Percentiles rank a stretch among this genome's conserved stretches.
Evolutionary conservation across 1,140 invertebrate species (phyloP).

Genomic region (Acromyrmex heyeri): DNA sequence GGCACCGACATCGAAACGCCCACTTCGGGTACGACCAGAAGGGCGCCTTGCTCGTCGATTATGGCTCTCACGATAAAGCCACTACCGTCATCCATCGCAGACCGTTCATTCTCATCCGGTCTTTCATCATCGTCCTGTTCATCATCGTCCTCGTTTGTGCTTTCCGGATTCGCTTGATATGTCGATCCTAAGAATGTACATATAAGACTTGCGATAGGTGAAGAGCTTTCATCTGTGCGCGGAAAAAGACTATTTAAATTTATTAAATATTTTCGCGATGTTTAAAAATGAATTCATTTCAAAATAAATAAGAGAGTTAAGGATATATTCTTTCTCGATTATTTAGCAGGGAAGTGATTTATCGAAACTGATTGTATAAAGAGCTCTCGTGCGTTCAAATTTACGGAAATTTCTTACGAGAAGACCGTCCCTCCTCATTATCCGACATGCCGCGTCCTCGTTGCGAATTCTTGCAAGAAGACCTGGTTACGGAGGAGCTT

Average conservation of each 20-base stretch:
- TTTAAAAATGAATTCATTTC: background rate
- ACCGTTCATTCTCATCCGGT: conserved; percentile 50
- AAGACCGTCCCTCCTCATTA: conserved; percentile 72
- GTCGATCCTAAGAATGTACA: conserved; percentile 87
- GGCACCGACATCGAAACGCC: conserved; percentile 95
- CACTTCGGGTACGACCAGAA: conserved; percentile 93
- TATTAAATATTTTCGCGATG: background rate
- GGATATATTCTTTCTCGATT: background rate
- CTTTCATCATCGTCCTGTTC: conserved; percentile 60
- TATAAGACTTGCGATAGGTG: background rate
- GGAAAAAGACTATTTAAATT: background rate
- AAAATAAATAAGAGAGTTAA: background rate
- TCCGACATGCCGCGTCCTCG: conserved; percentile 70
- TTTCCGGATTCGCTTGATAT: conserved; percentile 88
- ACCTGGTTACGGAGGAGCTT: conserved; percentile 85
- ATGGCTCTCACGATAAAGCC: conserved; percentile 92
- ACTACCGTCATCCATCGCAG: conserved; percentile 87
- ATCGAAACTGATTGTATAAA: conserved; percentile 46
- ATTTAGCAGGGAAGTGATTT: conserved; percentile 4
- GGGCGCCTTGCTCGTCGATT: conserved; percentile 91
- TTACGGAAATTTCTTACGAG: conserved; percentile 68
- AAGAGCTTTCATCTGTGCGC: background rate
- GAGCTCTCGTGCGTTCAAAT: conserved; percentile 88
- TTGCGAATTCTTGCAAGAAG: conserved; percentile 88
- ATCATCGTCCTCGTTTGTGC: conserved; percentile 81